Evolutionary conservation across 2,113 vertebrate species (phyloP).

Genomic region (Bettongia penicillata): DNA sequence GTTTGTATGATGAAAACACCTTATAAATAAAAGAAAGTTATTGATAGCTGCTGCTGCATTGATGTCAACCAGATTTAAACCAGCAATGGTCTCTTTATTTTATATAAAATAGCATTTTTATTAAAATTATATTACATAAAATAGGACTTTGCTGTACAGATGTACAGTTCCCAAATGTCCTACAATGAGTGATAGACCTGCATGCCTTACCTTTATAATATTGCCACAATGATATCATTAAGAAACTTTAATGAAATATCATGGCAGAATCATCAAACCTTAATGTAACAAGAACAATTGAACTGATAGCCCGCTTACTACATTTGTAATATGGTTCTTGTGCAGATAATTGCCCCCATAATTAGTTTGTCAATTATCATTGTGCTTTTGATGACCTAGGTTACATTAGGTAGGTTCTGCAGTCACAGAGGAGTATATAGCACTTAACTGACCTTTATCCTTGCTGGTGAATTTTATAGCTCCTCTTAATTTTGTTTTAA

Average conservation of each 20-base stretch:
- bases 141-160: neutral
- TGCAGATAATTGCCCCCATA: neutral
- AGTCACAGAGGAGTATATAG: neutral
- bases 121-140: neutral
- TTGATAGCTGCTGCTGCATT: neutral
- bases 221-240: neutral
- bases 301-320: neutral
- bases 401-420: neutral
- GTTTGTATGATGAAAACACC: neutral
- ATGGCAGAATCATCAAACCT: neutral
- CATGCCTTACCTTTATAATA: neutral
- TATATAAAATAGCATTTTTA: neutral
- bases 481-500: neutral
- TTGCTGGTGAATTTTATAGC: neutral
- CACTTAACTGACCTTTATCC: neutral
- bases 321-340: neutral
- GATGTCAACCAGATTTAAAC: neutral
- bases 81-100: neutral
- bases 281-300: neutral
- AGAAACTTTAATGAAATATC: neutral
- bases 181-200: neutral
- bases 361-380: neutral
- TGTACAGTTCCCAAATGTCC: neutral
- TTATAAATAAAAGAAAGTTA: neutral
- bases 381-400: neutral